Evolutionary conservation across 2,113 vertebrate species (phyloP), one percentile per base, ranked within the genome.

Genomic region (Esox niger): DNA sequence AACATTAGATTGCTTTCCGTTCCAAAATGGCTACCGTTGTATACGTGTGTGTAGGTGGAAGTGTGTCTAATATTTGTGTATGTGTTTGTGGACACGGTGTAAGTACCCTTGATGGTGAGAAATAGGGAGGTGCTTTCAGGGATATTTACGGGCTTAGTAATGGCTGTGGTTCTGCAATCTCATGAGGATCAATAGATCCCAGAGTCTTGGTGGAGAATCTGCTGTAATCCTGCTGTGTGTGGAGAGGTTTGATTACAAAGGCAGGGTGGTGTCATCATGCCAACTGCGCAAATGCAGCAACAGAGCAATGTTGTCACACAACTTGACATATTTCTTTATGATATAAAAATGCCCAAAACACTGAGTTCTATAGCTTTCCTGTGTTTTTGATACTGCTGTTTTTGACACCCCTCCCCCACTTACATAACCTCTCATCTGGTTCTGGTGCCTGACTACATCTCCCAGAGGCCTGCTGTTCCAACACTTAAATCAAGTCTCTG

Each of bases 391-490:
- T 26, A 7, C 58, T 54, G 46, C 67, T 77, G 49, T 54, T 60
- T 29, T 29, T 59, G 32, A 25, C 20, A 21, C 31, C 20, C 74
- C 68, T 67, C 73, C 38, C 72, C 71, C 69, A 62, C 46, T 33
- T 2, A 31, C 31, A 30, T 68, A 64, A 73, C 77, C 55, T n/a
- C 1, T 35, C 31, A 32, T 70, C 4, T 29, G 27, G 57, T 27
- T 75, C 25, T 62, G 23, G 69, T 55, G 23, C 10, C 38, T 38
- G 59, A 32, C 59, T 61, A 35, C 59, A 61, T 1, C n/a, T 33
- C 23, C 66, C 55, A 62, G 64, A 35, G 73, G 59, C 59, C 57
- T 25, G 27, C 10, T 13, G 15, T 35, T 66, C 56, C 29, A 26
- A 29, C 27, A 29, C 25, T 25, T 13, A 29, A 27, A 27, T 33